A percentile compares a stretch with the other conserved stretches of the same genome.
Evolutionary conservation across 2,113 vertebrate species (phyloP).

Genomic region (Phocoena phocoena): DNA sequence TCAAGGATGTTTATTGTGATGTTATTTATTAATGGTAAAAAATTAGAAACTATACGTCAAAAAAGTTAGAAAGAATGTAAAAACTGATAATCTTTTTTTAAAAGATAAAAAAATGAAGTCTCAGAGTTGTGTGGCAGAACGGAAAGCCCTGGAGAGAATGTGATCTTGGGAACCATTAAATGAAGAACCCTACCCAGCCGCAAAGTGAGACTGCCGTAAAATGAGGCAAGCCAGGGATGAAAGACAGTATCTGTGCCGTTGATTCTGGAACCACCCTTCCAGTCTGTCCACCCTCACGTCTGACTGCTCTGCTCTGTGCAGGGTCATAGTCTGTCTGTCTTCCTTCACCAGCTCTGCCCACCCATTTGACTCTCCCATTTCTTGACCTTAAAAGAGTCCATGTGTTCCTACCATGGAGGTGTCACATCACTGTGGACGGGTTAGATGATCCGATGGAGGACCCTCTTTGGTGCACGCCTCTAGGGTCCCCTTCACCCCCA

Average conservation of each 20-base stretch:
- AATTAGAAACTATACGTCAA: background rate
- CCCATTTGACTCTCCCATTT: background rate
- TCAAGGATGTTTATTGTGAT: background rate
- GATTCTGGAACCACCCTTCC: background rate
- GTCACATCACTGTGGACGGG: background rate
- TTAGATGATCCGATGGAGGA: background rate
- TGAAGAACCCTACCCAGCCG: background rate
- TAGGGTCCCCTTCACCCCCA: background rate
- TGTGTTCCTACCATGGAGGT: background rate
- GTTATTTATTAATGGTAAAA: background rate
- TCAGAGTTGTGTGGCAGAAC: background rate
- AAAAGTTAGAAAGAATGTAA: background rate
- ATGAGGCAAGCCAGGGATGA: background rate
- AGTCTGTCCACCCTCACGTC: no score
- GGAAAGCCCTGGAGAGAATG: background rate
- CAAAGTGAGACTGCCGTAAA: background rate
- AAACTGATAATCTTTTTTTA: background rate
- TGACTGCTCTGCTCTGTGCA: background rate
- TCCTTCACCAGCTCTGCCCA: background rate
- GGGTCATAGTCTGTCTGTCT: background rate
- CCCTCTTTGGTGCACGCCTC: background rate
- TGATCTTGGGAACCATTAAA: background rate
- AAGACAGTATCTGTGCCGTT: background rate
- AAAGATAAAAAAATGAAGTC: background rate
- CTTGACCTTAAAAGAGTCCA: background rate